Conservation (phyloP, 2,113 vertebrate species). For the Micromys minutus region DNA sequence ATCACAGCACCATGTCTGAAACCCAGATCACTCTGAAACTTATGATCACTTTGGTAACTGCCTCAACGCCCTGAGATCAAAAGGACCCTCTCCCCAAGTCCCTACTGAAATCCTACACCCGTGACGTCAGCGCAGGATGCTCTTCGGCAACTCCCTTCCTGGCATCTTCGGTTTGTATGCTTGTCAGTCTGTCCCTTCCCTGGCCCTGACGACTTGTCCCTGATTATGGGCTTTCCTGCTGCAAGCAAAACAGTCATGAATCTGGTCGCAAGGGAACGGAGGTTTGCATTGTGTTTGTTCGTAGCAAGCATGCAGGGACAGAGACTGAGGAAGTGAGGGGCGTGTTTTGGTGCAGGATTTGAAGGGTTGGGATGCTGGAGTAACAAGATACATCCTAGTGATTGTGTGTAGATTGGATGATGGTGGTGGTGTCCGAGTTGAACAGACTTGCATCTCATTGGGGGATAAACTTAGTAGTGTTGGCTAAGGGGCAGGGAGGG, state of each 20-base stretch:
- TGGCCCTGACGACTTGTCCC: not conserved
- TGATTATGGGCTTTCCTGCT: too few relatives aligned
- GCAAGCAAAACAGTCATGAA: not conserved
- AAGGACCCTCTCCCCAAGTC: not conserved
- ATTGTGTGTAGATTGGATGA: not conserved
- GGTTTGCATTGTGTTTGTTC: not conserved
- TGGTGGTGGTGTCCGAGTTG: too few relatives aligned
- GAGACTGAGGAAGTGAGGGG: too few relatives aligned
- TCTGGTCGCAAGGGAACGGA: not conserved
- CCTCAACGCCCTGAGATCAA: not conserved
- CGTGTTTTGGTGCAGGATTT: not conserved
- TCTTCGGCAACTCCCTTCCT: not conserved
- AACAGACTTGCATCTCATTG: not conserved
- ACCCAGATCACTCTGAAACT: not conserved
- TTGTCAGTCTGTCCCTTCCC: not conserved
- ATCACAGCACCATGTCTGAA: rapidly evolving
- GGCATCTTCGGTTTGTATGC: too few relatives aligned
- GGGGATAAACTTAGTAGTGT: not conserved
- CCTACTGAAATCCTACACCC: not conserved
- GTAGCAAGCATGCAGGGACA: not conserved
- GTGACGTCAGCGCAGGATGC: too few relatives aligned
- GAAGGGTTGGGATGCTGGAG: not conserved
- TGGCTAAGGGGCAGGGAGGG: not conserved
- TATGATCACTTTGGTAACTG: too few relatives aligned
- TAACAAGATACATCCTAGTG: not conserved